These are phyloP conservation scores for Takifugu rubripes DNA, from an alignment of 2,797 vertebrate species.

Conservation along the genomic window DNA sequence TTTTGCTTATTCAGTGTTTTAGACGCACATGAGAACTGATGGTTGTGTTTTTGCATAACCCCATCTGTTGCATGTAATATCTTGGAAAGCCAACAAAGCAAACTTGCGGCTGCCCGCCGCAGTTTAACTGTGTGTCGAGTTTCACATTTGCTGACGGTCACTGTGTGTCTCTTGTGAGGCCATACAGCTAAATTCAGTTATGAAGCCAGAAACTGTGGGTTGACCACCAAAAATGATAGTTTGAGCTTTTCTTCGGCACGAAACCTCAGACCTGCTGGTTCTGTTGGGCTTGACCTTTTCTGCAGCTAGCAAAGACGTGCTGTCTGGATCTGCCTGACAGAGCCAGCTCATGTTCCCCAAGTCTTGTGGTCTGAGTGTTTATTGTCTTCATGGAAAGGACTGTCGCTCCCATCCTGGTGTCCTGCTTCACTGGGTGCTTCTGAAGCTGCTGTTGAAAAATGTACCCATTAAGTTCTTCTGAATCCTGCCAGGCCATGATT, in stretches of 20 bases:
- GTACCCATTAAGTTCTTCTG: neutral
- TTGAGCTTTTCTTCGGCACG: constrained; percentile 20
- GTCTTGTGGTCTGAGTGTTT: constrained; percentile 46
- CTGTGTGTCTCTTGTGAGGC: constrained; percentile 18
- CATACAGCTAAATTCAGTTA: constrained; percentile 24
- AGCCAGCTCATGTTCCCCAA: constrained; percentile 45
- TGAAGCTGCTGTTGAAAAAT: neutral
- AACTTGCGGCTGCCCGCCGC: neutral
- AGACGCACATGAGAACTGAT: too few relatives aligned
- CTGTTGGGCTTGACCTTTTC: constrained; percentile 33
- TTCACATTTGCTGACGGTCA: constrained; percentile 9
- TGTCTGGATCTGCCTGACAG: constrained; percentile 16
- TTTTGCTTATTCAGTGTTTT: too few relatives aligned
- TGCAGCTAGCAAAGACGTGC: constrained; percentile 29
- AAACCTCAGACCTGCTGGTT: constrained; percentile 37
- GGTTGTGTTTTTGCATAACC: too few relatives aligned
- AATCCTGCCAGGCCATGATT: constrained; percentile 88
- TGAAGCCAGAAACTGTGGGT: constrained; percentile 14
- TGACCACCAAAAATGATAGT: constrained; percentile 39
- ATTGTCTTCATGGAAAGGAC: constrained; percentile 44
- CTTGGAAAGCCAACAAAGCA: too few relatives aligned
- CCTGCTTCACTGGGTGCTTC: neutral
- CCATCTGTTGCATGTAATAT: too few relatives aligned
- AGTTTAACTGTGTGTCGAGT: constrained; percentile 8
- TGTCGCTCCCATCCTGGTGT: constrained; percentile 28